Evolutionary conservation across 2,888 invertebrate species (phyloP).

Genomic region (Rhingia rostrata): DNA sequence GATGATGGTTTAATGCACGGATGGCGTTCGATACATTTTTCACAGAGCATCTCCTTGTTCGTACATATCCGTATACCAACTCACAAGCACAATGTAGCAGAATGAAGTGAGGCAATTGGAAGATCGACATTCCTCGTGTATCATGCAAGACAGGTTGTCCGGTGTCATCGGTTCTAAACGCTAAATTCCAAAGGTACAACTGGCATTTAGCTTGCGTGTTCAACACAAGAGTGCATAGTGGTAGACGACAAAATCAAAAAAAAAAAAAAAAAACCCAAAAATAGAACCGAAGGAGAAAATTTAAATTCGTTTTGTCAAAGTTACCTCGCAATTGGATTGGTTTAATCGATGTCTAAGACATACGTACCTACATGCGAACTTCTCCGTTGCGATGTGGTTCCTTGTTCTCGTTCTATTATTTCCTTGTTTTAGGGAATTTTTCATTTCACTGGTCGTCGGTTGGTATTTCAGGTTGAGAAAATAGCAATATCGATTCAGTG

Average conservation of each 20-base stretch:
- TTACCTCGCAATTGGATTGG: constrained; percentile 37
- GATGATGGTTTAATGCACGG: constrained; percentile 59
- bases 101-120: constrained; percentile 12
- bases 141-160: constrained; percentile 1
- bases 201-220: constrained; percentile 18
- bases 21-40: constrained; percentile 34
- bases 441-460: constrained; percentile 40
- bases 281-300: background rate
- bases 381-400: constrained; percentile 16
- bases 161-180: background rate
- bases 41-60: constrained; percentile 3
- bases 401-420: constrained; percentile 2
- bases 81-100: background rate
- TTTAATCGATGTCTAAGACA: constrained; percentile 46
- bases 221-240: background rate
- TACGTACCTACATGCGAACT: background rate
- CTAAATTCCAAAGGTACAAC: constrained; percentile 26
- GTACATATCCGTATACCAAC: background rate
- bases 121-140: constrained; percentile 27
- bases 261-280: background rate
- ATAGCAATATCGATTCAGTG: constrained; percentile 57
- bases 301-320: constrained; percentile 39
- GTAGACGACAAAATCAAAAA: constrained; percentile 1
- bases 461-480: constrained; percentile 45
- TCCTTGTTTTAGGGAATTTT: constrained; percentile 1